Percentiles rank a stretch among this genome's conserved stretches.
Conservation (phyloP, 2,888 invertebrate genomes). For the Xestobium rufovillosum region DNA sequence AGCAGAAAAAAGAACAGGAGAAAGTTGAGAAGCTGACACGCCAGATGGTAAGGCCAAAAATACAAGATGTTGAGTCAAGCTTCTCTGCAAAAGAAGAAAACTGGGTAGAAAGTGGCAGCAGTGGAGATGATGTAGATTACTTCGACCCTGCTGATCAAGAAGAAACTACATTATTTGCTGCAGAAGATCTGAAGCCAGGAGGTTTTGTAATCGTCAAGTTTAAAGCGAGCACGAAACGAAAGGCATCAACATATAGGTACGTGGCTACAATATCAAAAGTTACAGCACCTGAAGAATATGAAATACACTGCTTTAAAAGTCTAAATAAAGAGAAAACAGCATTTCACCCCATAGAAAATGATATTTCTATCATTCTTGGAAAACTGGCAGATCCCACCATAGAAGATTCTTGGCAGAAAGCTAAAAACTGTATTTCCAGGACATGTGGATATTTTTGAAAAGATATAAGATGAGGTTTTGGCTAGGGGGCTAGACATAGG, state of each 20-base stretch:
- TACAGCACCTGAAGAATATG: conserved; percentile 4
- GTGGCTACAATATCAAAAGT: conserved; percentile 4
- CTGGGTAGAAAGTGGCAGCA: conserved; percentile 4
- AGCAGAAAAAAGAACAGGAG: no score
- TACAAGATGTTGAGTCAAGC: no score
- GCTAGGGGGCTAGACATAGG: background rate
- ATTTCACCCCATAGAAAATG: conserved; percentile 3
- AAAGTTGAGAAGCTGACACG: no score
- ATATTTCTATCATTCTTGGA: conserved; percentile 4
- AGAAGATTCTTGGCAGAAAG: conserved; percentile 1
- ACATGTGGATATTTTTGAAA: conserved; percentile 2
- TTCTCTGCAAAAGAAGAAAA: conserved; percentile 1
- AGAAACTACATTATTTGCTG: conserved; percentile 4
- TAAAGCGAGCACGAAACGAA: no score
- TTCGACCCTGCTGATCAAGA: conserved; percentile 2
- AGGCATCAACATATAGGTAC: no score
- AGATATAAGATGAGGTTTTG: conserved; percentile 3
- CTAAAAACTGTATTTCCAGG: conserved; percentile 3
- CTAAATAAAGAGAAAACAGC: conserved; percentile 4
- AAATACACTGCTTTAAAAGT: conserved; percentile 3
- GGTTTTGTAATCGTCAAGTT: conserved; percentile 2
- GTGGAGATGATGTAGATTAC: conserved; percentile 1
- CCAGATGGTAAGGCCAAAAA: no score
- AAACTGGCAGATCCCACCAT: conserved; percentile 4
- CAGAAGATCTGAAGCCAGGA: conserved; percentile 4